phyloP scores from a whole-genome alignment of 2,113 vertebrate genomes.

The Crocuta crocuta region DNA sequence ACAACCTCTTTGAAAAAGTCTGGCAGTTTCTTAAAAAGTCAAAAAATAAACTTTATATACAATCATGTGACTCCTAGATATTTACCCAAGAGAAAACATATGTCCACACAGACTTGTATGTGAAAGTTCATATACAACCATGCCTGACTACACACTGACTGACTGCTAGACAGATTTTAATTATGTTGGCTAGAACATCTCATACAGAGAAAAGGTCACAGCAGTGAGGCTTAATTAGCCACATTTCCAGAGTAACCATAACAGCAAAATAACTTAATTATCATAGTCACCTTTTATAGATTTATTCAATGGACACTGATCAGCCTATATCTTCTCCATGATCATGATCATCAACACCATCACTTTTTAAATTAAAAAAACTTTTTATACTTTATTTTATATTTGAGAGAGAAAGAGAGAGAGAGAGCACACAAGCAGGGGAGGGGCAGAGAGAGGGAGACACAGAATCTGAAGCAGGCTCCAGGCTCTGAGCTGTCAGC shows the following conservation, averaged over 20 bases:
- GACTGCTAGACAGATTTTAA: neutral
- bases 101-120: neutral
- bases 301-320: neutral
- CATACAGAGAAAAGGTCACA: neutral
- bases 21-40: constrained; percentile 19
- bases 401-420: too few relatives aligned
- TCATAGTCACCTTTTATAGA: neutral
- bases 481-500: too few relatives aligned
- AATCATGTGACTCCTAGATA: neutral
- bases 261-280: neutral
- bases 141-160: neutral
- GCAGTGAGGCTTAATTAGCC: neutral
- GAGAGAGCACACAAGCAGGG: too few relatives aligned
- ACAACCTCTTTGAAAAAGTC: neutral
- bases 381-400: too few relatives aligned
- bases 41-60: neutral
- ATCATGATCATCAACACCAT: neutral
- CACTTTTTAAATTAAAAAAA: too few relatives aligned
- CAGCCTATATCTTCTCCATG: neutral
- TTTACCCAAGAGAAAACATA: neutral
- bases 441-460: too few relatives aligned
- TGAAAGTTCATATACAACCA: neutral
- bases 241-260: neutral
- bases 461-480: too few relatives aligned
- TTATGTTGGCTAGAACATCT: neutral